Evolutionary conservation across 2,888 invertebrate genomes (phyloP).

Genomic region (Ceraclea dissimilis): DNA sequence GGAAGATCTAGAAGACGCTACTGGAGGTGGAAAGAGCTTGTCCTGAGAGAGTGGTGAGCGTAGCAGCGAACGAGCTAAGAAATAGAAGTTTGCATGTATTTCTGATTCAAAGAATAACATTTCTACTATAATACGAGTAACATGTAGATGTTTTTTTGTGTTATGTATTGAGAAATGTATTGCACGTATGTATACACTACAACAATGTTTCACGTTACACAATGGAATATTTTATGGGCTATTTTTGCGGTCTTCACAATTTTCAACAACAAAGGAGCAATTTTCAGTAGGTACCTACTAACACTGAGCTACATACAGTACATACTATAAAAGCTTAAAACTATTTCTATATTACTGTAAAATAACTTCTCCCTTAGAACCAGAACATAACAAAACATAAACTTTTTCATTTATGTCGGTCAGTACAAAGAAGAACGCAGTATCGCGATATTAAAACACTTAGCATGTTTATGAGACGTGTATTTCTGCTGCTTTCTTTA

Average conservation of each 20-base stretch:
- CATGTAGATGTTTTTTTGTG: too few relatives aligned
- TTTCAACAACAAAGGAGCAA: constrained; percentile 2
- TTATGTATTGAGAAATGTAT: neutral
- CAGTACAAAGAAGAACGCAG: neutral
- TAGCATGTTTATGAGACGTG: neutral
- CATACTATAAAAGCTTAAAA: neutral
- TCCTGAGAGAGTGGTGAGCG: too few relatives aligned
- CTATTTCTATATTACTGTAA: neutral
- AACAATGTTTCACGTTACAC: neutral
- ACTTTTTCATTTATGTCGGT: constrained; percentile 1
- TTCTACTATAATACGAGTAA: too few relatives aligned
- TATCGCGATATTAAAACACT: neutral
- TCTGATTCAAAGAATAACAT: too few relatives aligned
- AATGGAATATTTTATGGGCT: neutral
- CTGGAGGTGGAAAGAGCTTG: too few relatives aligned
- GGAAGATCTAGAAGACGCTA: too few relatives aligned
- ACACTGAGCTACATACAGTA: too few relatives aligned
- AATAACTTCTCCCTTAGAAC: neutral
- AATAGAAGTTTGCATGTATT: too few relatives aligned
- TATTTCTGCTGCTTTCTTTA: too few relatives aligned
- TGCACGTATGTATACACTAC: too few relatives aligned
- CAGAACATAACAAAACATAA: neutral
- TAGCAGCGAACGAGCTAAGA: too few relatives aligned
- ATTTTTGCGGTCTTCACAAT: constrained; percentile 4
- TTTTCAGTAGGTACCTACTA: neutral